phyloP scores from a whole-genome alignment of 2,888 invertebrate genomes.

The Odontocerum albicorne region DNA sequence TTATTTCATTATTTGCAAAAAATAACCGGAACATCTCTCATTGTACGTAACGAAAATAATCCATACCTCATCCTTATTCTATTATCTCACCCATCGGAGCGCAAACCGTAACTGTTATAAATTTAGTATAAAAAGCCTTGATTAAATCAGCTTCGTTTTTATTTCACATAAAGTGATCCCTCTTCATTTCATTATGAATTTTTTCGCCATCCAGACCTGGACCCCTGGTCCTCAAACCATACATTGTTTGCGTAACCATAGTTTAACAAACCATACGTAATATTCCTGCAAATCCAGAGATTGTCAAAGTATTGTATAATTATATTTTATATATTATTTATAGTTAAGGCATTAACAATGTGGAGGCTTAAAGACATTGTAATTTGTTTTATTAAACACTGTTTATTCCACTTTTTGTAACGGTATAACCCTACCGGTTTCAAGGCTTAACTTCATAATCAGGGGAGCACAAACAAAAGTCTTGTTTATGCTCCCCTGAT shows the following conservation, averaged over 20 bases:
- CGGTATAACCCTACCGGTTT: no score
- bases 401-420: no score
- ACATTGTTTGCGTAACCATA: conserved; percentile 31
- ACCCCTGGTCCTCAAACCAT: conserved; percentile 7
- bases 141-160: conserved; percentile 3
- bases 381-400: no score
- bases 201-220: conserved; percentile 22
- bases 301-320: background rate
- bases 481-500: no score
- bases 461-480: no score
- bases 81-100: conserved; percentile 23
- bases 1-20: background rate
- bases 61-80: conserved; percentile 15
- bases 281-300: conserved; percentile 1
- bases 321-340: no score
- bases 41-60: conserved; percentile 3
- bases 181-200: conserved; percentile 28
- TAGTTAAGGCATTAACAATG: no score
- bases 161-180: conserved; percentile 26
- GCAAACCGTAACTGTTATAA: conserved; percentile 25
- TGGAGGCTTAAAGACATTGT: no score
- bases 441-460: no score
- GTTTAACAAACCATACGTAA: conserved; percentile 35
- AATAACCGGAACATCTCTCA: conserved; percentile 5
- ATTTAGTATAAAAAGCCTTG: conserved; percentile 15